Conservation (phyloP, 2,113 vertebrate genomes). For the Lepus europaeus region DNA sequence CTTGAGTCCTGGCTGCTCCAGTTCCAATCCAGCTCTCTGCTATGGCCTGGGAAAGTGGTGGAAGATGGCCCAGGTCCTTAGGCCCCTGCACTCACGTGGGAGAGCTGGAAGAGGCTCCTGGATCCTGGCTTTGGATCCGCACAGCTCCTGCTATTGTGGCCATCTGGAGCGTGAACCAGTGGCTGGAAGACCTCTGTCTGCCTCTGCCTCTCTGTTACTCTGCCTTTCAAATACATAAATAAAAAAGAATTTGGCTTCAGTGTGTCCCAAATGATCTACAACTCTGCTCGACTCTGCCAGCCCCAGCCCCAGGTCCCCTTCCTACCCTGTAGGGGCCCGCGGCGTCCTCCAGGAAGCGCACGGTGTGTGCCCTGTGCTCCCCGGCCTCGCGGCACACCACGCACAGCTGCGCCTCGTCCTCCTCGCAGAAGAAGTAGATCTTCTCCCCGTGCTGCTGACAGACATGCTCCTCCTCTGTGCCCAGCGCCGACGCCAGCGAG, state of each 20-base stretch:
- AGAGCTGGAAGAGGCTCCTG: no score
- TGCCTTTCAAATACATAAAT: not conserved
- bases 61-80: no score
- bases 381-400: slow-evolving; percentile 88
- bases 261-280: not conserved
- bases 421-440: slow-evolving; percentile 93
- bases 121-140: no score
- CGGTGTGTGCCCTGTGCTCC: slow-evolving; percentile 87
- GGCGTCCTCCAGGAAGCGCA: slow-evolving; percentile 90
- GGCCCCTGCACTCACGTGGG: no score
- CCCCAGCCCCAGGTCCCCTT: not conserved
- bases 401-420: slow-evolving; percentile 90
- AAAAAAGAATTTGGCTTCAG: not conserved
- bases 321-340: slow-evolving; percentile 90
- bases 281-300: not conserved
- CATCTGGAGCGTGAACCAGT: no score
- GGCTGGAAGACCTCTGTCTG: no score
- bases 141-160: no score
- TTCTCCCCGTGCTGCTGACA: slow-evolving; percentile 89
- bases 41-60: no score
- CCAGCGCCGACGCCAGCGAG: not conserved
- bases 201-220: no score
- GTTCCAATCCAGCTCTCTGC: no score
- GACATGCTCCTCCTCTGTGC: not conserved
- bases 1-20: no score